Conservation (phyloP, 2,888 invertebrate species). For the Tiphia femorata region DNA sequence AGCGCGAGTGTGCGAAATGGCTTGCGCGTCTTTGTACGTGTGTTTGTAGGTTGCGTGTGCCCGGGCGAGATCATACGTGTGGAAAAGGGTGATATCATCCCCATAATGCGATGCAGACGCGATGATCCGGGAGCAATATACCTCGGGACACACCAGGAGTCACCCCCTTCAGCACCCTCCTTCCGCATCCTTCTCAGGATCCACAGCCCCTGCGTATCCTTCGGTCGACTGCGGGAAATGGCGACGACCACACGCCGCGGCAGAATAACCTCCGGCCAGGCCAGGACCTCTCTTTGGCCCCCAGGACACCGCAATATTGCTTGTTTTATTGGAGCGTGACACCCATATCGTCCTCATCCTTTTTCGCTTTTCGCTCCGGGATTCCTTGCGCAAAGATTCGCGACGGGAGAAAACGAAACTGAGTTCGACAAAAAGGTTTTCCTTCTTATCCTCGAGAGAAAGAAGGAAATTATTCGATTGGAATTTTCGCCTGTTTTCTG, state of each 20-base stretch:
- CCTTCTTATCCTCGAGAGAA: no score
- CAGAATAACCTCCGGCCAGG: conserved; percentile 37
- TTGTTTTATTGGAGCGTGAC: conserved; percentile 68
- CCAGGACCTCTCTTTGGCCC: conserved; percentile 57
- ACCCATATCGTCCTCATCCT: conserved; percentile 52
- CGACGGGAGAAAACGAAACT: no score
- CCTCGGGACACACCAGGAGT: conserved; percentile 38
- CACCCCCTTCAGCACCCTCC: conserved; percentile 11
- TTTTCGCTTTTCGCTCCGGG: not conserved
- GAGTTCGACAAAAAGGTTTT: no score
- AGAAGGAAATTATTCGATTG: no score
- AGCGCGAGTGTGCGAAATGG: conserved; percentile 14
- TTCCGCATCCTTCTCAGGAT: conserved; percentile 14
- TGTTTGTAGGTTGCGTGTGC: no score
- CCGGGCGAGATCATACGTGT: conserved; percentile 44
- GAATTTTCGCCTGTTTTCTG: no score
- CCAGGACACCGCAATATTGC: conserved; percentile 64
- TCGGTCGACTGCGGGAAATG: no score
- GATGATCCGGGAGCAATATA: conserved; percentile 66
- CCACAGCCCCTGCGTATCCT: no score
- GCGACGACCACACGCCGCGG: no score
- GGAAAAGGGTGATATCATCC: conserved; percentile 63
- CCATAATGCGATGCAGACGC: conserved; percentile 65
- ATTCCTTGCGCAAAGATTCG: no score
- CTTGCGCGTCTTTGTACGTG: no score